These are phyloP conservation scores for Gryllus longicercus DNA, from an alignment of 2,888 invertebrate species.

Conservation along the genomic window DNA sequence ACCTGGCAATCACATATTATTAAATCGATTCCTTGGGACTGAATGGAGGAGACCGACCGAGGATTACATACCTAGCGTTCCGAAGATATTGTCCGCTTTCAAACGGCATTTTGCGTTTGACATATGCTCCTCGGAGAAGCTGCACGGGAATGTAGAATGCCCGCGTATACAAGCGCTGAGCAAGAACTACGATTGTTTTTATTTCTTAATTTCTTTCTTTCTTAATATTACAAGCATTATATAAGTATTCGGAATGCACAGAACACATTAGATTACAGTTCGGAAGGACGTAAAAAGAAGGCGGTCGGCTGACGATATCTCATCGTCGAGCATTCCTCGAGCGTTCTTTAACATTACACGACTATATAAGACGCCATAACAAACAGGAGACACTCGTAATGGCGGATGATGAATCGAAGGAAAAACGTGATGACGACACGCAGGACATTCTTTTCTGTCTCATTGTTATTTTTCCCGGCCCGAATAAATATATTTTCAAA, in stretches of 20 bases:
- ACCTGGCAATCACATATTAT: no score
- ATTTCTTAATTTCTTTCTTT: constrained; percentile 17
- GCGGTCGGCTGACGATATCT: background rate
- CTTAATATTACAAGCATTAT: background rate
- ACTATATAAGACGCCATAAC: constrained; percentile 2
- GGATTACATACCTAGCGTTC: background rate
- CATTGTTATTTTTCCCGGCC: background rate
- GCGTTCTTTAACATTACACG: background rate
- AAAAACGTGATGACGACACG: constrained; percentile 17
- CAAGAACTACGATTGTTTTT: background rate
- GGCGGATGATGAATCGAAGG: background rate
- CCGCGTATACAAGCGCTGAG: background rate
- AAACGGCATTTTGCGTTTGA: background rate
- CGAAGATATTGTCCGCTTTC: background rate
- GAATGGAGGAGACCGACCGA: background rate
- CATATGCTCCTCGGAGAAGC: background rate
- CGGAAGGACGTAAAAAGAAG: background rate
- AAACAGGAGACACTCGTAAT: background rate
- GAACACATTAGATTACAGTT: background rate
- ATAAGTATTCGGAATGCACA: background rate
- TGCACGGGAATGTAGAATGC: background rate
- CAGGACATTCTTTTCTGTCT: background rate
- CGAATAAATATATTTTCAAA: background rate
- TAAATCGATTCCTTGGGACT: background rate
- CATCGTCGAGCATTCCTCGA: background rate